A percentile compares a stretch with the other conserved stretches of the same genome.
Conservation (phyloP, 2,113 vertebrate genomes). For the Prinia subflava region DNA sequence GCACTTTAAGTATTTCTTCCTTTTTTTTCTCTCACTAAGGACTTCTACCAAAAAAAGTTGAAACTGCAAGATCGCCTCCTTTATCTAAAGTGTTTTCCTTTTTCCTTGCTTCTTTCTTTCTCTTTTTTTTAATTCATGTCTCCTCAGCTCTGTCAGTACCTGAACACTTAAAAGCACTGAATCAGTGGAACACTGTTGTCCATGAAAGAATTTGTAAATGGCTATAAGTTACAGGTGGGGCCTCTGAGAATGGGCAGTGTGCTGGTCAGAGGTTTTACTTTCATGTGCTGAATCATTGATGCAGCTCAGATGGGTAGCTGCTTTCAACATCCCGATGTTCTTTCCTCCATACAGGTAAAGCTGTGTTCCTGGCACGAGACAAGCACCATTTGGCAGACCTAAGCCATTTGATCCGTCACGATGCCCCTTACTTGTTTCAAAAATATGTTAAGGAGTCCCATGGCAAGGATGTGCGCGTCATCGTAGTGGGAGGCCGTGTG, state of each 20-base stretch:
- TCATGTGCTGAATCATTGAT: background rate
- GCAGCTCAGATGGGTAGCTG: background rate
- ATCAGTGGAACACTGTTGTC: background rate
- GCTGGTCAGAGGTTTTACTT: background rate
- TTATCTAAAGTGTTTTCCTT: background rate
- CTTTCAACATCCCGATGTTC: background rate
- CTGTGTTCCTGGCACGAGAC: slow-evolving; percentile 82
- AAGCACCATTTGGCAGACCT: slow-evolving; percentile 82
- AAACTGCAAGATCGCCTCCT: background rate
- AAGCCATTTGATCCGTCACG: slow-evolving; percentile 81
- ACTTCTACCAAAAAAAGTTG: background rate
- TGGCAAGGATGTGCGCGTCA: slow-evolving; percentile 80
- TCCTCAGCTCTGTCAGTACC: background rate
- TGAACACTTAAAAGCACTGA: background rate
- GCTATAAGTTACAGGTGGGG: background rate
- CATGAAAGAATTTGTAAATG: background rate
- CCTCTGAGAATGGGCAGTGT: background rate
- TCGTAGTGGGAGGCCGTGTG: slow-evolving; percentile 81
- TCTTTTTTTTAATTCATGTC: background rate
- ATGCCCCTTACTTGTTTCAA: slow-evolving; percentile 82
- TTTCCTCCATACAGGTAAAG: slow-evolving; percentile 71
- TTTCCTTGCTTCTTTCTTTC: background rate
- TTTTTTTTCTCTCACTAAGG: background rate
- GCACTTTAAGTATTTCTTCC: background rate
- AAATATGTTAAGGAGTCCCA: slow-evolving; percentile 82